Conservation (phyloP, 1,140 invertebrate genomes). For the Pollicipes pollicipes region DNA sequence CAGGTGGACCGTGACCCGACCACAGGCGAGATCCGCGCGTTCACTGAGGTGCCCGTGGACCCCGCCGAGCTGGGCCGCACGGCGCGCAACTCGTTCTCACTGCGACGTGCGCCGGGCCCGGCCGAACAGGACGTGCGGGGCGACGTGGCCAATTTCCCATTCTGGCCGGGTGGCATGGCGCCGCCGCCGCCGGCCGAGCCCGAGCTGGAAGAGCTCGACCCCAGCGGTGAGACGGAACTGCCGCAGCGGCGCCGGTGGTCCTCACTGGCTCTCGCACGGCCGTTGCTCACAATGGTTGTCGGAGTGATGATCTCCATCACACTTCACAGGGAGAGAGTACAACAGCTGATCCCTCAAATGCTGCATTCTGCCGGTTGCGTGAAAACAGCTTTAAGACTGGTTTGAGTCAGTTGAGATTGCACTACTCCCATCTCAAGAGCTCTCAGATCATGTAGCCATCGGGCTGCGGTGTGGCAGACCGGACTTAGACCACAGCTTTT, state of each 20-base stretch:
- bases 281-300: too few species aligned
- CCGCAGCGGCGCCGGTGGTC: slow-evolving; percentile 16
- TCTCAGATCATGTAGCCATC: too few species aligned
- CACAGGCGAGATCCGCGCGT: slow-evolving; percentile 46
- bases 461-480: too few species aligned
- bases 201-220: neutral
- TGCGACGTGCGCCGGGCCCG: slow-evolving; percentile 34
- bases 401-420: too few species aligned
- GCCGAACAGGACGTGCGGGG: slow-evolving; percentile 42
- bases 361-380: too few species aligned
- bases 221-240: slow-evolving; percentile 19
- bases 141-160: slow-evolving; percentile 50
- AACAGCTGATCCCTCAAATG: too few species aligned
- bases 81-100: slow-evolving; percentile 54
- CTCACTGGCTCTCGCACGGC: slow-evolving; percentile 13
- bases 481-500: too few species aligned
- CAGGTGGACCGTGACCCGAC: slow-evolving; percentile 34
- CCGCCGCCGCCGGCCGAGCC: slow-evolving; percentile 4
- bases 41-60: slow-evolving; percentile 43
- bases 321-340: slow-evolving; percentile 16
- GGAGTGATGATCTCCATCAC: slow-evolving; percentile 11
- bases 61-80: slow-evolving; percentile 36
- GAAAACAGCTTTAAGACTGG: too few species aligned
- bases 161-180: slow-evolving; percentile 52
- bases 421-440: too few species aligned